Evolutionary conservation across 2,888 invertebrate genomes (phyloP).

Genomic region (Drosophila anomelani): DNA sequence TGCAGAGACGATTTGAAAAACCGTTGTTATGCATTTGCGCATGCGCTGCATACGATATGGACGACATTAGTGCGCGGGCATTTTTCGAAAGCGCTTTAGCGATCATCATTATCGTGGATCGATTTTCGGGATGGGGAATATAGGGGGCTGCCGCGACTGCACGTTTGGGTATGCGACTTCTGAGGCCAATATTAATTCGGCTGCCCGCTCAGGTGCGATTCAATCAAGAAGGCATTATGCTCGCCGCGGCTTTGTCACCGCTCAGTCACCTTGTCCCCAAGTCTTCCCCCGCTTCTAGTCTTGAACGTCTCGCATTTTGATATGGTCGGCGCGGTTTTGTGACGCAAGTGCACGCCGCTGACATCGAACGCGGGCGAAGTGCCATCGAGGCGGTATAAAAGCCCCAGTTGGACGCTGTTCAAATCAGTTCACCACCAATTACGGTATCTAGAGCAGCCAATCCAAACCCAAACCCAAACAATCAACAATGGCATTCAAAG

Average conservation of each 20-base stretch:
- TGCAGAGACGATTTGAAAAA: slow-evolving; percentile 76
- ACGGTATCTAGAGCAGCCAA: slow-evolving; percentile 82
- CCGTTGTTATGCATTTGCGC: slow-evolving; percentile 81
- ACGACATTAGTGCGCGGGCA: slow-evolving; percentile 35
- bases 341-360: slow-evolving; percentile 70
- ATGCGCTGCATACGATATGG: slow-evolving; percentile 77
- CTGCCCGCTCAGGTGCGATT: slow-evolving; percentile 63
- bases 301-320: slow-evolving; percentile 55
- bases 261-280: slow-evolving; percentile 63
- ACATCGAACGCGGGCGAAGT: slow-evolving; percentile 55
- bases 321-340: slow-evolving; percentile 63
- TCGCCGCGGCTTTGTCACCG: slow-evolving; percentile 63
- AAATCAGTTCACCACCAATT: slow-evolving; percentile 83
- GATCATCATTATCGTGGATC: slow-evolving; percentile 49
- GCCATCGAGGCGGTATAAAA: slow-evolving; percentile 78
- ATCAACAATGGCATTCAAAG: slow-evolving; percentile 83
- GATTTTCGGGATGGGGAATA: slow-evolving; percentile 47
- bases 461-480: slow-evolving; percentile 35
- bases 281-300: slow-evolving; percentile 65
- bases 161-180: slow-evolving; percentile 69
- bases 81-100: slow-evolving; percentile 70
- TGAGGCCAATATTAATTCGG: slow-evolving; percentile 77
- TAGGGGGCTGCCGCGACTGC: slow-evolving; percentile 36
- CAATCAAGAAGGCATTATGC: slow-evolving; percentile 79
- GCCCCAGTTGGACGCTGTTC: slow-evolving; percentile 67